Conservation (phyloP, 2,888 invertebrate genomes). For the Nysson spinosus region DNA sequence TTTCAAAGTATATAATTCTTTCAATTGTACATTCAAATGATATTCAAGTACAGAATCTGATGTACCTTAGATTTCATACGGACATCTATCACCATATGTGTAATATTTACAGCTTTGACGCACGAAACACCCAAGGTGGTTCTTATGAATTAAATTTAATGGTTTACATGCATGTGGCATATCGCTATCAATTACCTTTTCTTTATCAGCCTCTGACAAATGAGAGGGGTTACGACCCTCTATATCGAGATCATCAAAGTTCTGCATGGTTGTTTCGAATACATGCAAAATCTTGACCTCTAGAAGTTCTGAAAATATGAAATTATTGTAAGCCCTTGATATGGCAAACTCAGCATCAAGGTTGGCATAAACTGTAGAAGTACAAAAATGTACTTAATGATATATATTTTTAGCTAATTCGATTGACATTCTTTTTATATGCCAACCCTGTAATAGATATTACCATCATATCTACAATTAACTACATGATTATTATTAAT, state of each 20-base stretch:
- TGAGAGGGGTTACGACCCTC: conserved; percentile 75
- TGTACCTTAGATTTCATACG: no score
- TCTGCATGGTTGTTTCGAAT: conserved; percentile 67
- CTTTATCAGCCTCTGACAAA: conserved; percentile 73
- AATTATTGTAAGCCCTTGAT: conserved; percentile 21
- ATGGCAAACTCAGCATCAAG: conserved; percentile 23
- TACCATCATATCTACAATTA: conserved; percentile 4
- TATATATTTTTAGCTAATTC: no score
- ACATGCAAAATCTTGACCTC: conserved; percentile 30
- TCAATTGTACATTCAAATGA: no score
- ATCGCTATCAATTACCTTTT: conserved; percentile 72
- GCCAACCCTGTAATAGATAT: conserved; percentile 43
- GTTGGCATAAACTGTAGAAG: conserved; percentile 11
- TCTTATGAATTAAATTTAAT: neutral
- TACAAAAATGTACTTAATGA: neutral
- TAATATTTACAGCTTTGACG: no score
- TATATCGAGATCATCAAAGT: conserved; percentile 76
- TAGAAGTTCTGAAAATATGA: conserved; percentile 54
- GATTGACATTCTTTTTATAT: neutral
- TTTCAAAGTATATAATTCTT: no score
- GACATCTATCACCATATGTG: neutral
- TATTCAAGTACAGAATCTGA: no score
- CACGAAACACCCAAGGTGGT: neutral
- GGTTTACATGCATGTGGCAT: neutral
- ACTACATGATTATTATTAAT: neutral